Conservation (phyloP, 2,797 vertebrate genomes). For the Bradypus variegatus region DNA sequence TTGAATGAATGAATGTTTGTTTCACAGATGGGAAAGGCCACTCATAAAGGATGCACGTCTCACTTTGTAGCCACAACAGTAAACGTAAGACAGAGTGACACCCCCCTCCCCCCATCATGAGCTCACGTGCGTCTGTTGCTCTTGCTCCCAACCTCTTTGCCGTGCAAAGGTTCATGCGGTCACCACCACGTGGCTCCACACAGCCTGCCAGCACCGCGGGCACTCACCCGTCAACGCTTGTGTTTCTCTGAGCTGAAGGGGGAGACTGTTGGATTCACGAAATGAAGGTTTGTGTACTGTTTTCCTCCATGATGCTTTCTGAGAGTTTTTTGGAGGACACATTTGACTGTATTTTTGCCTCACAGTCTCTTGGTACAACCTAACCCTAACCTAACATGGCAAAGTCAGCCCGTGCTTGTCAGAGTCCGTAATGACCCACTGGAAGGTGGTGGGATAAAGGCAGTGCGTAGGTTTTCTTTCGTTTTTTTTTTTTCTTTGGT, state of each 20-base stretch:
- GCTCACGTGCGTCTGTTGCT: accelerated
- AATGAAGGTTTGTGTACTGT: accelerated
- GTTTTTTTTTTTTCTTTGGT: neutral
- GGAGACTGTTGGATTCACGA: neutral
- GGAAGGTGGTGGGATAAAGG: neutral
- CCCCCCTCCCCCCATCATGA: accelerated
- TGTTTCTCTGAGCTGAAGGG: neutral
- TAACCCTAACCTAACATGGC: accelerated
- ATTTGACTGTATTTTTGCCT: neutral
- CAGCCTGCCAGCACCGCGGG: accelerated
- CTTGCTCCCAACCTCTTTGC: no score
- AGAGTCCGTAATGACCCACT: neutral
- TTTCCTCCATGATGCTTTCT: neutral
- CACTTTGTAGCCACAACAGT: neutral
- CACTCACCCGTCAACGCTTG: neutral
- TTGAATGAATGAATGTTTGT: neutral
- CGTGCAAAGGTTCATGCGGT: accelerated
- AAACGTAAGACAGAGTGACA: accelerated
- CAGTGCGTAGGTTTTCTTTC: neutral
- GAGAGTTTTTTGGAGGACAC: neutral
- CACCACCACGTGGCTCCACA: accelerated
- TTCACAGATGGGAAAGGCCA: neutral
- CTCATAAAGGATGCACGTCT: accelerated
- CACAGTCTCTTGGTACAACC: neutral
- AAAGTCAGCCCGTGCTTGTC: accelerated